A percentile compares a stretch with the other conserved stretches of the same genome.
phyloP scores from a whole-genome alignment of 2,113 vertebrate genomes.

The Patagioenas fasciata region DNA sequence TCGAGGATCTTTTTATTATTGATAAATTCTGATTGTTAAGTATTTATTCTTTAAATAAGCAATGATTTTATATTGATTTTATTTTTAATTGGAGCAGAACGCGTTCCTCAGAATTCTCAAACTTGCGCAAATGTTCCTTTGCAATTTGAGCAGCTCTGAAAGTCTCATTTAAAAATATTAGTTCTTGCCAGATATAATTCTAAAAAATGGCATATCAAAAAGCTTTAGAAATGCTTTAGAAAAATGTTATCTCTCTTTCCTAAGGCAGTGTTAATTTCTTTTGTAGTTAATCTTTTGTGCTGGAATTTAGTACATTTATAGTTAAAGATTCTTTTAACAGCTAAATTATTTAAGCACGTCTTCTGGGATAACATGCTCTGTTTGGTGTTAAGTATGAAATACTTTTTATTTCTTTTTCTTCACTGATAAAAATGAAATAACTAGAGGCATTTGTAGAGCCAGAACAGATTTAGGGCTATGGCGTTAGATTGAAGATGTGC shows the following conservation, averaged over 20 bases:
- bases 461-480: slow-evolving; percentile 70
- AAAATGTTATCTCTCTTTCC: slow-evolving; percentile 80
- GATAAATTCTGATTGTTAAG: neutral
- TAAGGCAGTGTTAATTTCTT: slow-evolving; percentile 83
- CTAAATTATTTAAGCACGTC: slow-evolving; percentile 79
- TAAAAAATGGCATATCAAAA: slow-evolving; percentile 75
- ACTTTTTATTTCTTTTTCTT: slow-evolving; percentile 80
- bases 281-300: slow-evolving; percentile 83
- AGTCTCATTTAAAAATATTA: slow-evolving; percentile 80
- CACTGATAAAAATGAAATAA: slow-evolving; percentile 80
- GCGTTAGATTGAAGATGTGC: slow-evolving; percentile 73
- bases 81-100: neutral
- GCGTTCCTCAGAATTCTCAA: slow-evolving; percentile 52
- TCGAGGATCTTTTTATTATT: neutral
- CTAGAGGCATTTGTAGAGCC: slow-evolving; percentile 75
- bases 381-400: slow-evolving; percentile 78
- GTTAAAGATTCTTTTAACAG: slow-evolving; percentile 83
- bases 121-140: slow-evolving; percentile 38
- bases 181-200: slow-evolving; percentile 75
- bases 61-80: neutral
- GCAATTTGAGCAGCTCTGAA: slow-evolving; percentile 48
- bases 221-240: slow-evolving; percentile 79
- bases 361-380: slow-evolving; percentile 77
- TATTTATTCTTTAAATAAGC: neutral
- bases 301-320: slow-evolving; percentile 81